These are phyloP conservation scores for Axea sp. DNA, from an alignment of 2,888 invertebrate genomes.

Conservation along the genomic window DNA sequence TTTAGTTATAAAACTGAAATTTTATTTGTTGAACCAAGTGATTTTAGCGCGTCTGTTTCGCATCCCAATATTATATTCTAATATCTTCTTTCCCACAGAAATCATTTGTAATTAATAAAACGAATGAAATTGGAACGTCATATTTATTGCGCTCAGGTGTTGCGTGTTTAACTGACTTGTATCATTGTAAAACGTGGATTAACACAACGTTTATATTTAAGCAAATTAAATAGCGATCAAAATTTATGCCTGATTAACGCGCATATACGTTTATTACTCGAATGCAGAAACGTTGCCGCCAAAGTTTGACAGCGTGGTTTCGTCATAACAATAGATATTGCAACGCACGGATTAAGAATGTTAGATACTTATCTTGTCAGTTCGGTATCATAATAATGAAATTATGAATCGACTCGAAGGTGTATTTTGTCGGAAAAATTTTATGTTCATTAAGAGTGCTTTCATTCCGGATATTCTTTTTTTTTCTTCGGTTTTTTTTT, in stretches of 20 bases:
- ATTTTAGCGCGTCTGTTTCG: no score
- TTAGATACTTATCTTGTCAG: constrained; percentile 48
- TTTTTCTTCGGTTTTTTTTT: no score
- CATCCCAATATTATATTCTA: no score
- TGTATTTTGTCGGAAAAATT: constrained; percentile 11
- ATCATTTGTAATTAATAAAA: constrained; percentile 18
- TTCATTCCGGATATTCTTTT: not conserved
- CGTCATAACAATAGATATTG: constrained; percentile 50
- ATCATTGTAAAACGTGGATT: constrained; percentile 19
- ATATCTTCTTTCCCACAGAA: constrained; percentile 30
- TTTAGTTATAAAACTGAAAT: no score
- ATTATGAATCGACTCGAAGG: constrained; percentile 21
- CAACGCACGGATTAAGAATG: constrained; percentile 38
- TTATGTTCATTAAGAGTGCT: constrained; percentile 12
- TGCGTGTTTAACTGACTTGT: constrained; percentile 6
- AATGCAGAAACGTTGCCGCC: constrained; percentile 28
- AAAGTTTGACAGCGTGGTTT: constrained; percentile 47
- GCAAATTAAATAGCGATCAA: constrained; percentile 39
- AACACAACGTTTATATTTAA: constrained; percentile 41
- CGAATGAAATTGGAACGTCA: constrained; percentile 17
- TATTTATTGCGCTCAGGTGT: constrained; percentile 24
- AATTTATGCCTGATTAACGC: constrained; percentile 35
- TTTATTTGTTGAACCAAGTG: no score
- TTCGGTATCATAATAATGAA: constrained; percentile 39
- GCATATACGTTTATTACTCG: constrained; percentile 33